Conservation (phyloP, 2,888 invertebrate species). For the Agonopterix heracliana region DNA sequence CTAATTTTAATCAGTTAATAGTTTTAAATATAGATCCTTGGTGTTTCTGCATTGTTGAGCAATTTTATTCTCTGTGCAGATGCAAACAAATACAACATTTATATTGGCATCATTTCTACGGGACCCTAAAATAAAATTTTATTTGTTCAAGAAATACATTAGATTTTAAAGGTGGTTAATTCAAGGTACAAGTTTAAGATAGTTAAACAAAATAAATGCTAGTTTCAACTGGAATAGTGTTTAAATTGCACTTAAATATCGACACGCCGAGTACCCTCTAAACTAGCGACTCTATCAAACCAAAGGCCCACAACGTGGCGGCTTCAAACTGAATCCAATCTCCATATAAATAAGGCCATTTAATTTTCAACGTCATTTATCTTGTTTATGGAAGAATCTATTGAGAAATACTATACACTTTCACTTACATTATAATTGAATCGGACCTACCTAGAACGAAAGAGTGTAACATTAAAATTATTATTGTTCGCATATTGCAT, state of each 20-base stretch:
- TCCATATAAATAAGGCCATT: slow-evolving; percentile 61
- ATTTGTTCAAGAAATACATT: neutral
- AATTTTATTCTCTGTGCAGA: slow-evolving; percentile 7
- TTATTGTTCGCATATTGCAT: slow-evolving; percentile 67
- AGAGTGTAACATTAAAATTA: slow-evolving; percentile 20
- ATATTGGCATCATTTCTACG: neutral
- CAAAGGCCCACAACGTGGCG: slow-evolving; percentile 1
- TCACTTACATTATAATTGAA: slow-evolving; percentile 70
- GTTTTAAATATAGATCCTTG: slow-evolving; percentile 12
- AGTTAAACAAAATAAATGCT: slow-evolving; percentile 36
- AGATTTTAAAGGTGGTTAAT: neutral
- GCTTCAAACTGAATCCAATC: slow-evolving; percentile 21
- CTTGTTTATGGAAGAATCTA: slow-evolving; percentile 55
- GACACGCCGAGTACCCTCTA: slow-evolving; percentile 39
- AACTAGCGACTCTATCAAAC: slow-evolving; percentile 57
- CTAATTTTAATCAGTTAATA: slow-evolving; percentile 2
- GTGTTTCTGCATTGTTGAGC: slow-evolving; percentile 8
- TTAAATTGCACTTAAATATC: slow-evolving; percentile 40
- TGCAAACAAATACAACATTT: neutral
- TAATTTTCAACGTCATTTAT: slow-evolving; percentile 35
- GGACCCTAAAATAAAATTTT: neutral
- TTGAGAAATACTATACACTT: slow-evolving; percentile 68
- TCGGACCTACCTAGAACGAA: slow-evolving; percentile 66
- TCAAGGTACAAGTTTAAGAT: neutral
- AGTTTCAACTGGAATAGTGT: slow-evolving; percentile 33